Percentiles rank a stretch among this genome's conserved stretches.
These are phyloP conservation scores for Cerceris rybyensis DNA, from an alignment of 2,888 invertebrate genomes.

Conservation along the genomic window DNA sequence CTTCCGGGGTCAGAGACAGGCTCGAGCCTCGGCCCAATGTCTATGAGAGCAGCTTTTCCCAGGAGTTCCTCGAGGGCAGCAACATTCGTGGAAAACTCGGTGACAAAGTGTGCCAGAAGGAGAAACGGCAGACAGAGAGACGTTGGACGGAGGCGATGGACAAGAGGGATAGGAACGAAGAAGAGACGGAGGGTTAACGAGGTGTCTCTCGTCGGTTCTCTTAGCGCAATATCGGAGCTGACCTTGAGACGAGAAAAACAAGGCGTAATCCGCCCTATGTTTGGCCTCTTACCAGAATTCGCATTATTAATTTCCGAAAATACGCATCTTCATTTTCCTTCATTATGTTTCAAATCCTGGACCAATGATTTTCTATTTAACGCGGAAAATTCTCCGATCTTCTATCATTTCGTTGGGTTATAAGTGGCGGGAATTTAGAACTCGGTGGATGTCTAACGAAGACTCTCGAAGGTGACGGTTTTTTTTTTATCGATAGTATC, in stretches of 20 bases:
- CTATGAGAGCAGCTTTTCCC: slow-evolving; percentile 19
- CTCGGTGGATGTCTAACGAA: not conserved
- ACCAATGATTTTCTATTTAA: not conserved
- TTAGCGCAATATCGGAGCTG: slow-evolving; percentile 46
- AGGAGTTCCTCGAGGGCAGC: slow-evolving; percentile 22
- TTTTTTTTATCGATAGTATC: no score
- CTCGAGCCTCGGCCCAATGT: not conserved
- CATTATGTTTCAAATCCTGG: slow-evolving; percentile 25
- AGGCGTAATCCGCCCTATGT: slow-evolving; percentile 29
- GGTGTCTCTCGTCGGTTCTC: slow-evolving; percentile 44
- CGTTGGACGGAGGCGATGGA: not conserved
- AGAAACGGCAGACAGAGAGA: not conserved
- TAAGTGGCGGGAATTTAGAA: not conserved
- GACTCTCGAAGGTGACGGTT: no score
- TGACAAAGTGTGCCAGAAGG: slow-evolving; percentile 39
- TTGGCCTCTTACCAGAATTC: slow-evolving; percentile 55
- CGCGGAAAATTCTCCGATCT: not conserved
- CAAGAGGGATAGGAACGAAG: not conserved
- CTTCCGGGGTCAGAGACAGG: slow-evolving; percentile 43
- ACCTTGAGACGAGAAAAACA: slow-evolving; percentile 67
- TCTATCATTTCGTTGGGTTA: not conserved
- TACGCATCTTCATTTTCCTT: slow-evolving; percentile 24
- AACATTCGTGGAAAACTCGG: slow-evolving; percentile 36
- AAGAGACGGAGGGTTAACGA: slow-evolving; percentile 45
- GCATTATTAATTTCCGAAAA: slow-evolving; percentile 55